Percentiles rank a stretch among this genome's conserved stretches.
Conservation (phyloP, 2,797 vertebrate genomes). For the Acropternis orthonyx region DNA sequence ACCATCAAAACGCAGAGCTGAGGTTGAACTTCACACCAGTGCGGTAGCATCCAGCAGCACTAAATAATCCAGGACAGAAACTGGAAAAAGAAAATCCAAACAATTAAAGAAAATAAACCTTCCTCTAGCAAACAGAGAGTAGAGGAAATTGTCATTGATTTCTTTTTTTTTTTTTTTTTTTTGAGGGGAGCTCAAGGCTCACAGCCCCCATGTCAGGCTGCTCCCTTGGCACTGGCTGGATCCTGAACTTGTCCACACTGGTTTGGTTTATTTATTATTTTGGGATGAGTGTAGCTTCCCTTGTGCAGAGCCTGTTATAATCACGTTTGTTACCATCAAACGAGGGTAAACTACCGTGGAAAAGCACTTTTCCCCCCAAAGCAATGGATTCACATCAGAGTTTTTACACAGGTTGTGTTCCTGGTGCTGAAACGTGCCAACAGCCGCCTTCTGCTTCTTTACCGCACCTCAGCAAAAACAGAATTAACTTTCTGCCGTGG, state of each 20-base stretch:
- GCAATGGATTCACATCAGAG: constrained; percentile 13
- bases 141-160: neutral
- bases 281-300: neutral
- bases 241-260: constrained; percentile 14
- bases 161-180: neutral
- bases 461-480: neutral
- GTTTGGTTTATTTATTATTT: constrained; percentile 41
- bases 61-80: neutral
- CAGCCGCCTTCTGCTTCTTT: neutral
- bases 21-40: neutral
- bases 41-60: neutral
- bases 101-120: neutral
- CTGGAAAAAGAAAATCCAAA: neutral
- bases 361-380: constrained; percentile 10
- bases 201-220: neutral
- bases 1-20: neutral
- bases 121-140: neutral
- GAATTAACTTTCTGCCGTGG: neutral
- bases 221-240: neutral
- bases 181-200: neutral
- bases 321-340: neutral
- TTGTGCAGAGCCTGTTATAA: neutral
- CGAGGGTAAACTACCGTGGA: neutral
- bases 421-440: neutral
- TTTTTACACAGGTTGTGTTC: neutral